Conservation (phyloP, 92 coral and sea anemone species). For the Parazoanthus darwini region DNA sequence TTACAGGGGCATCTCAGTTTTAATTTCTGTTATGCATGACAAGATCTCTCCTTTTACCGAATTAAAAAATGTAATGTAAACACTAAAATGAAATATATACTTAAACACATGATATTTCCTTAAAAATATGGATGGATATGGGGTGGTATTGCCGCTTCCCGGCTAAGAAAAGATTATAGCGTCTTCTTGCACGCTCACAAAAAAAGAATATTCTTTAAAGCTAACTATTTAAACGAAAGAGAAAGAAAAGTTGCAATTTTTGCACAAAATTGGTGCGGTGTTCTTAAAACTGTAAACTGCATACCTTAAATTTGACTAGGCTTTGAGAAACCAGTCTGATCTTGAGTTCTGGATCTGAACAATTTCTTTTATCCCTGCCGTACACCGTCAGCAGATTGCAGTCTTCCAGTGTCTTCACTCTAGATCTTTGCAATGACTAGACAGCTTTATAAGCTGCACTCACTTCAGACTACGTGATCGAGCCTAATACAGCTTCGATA, state of each 20-base stretch:
- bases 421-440: background rate
- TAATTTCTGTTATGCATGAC: too few relatives aligned
- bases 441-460: background rate
- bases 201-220: background rate
- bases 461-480: background rate
- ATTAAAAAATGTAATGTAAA: too few relatives aligned
- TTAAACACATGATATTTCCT: background rate
- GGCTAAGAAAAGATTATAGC: background rate
- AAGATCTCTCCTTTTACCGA: too few relatives aligned
- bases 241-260: background rate
- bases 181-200: background rate
- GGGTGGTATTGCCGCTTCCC: background rate
- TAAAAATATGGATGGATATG: too few relatives aligned
- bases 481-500: background rate
- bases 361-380: background rate
- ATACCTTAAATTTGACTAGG: background rate
- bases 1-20: too few relatives aligned
- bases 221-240: too few relatives aligned
- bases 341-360: background rate
- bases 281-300: background rate
- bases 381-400: background rate
- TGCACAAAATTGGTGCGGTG: background rate
- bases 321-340: background rate
- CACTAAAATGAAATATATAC: too few relatives aligned
- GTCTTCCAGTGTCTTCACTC: background rate